Conservation (phyloP, 2,888 invertebrate genomes). For the Drosophila paracracens region DNA sequence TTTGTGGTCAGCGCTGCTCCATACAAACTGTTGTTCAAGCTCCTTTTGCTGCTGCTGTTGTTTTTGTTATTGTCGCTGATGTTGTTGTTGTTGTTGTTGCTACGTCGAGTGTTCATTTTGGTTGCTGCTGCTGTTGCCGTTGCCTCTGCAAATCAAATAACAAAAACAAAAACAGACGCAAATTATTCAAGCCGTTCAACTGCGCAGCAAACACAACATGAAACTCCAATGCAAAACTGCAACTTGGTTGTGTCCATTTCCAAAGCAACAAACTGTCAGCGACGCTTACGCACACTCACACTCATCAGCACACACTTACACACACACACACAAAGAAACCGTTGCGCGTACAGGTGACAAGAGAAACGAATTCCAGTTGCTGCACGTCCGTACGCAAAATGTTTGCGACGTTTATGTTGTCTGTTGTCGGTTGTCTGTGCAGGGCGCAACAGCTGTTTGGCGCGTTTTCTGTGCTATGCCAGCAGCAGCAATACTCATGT, state of each 20-base stretch:
- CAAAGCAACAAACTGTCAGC: slow-evolving; percentile 46
- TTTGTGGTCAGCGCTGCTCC: slow-evolving; percentile 46
- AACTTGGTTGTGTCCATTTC: slow-evolving; percentile 47
- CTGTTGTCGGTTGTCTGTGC: slow-evolving; percentile 27
- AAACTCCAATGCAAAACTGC: slow-evolving; percentile 34
- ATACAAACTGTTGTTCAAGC: slow-evolving; percentile 20
- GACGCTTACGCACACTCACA: slow-evolving; percentile 32
- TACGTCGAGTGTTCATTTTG: slow-evolving; percentile 17
- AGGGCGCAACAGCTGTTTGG: slow-evolving; percentile 68
- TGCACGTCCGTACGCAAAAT: slow-evolving; percentile 18
- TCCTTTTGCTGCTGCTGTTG: slow-evolving; percentile 23
- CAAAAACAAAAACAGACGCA: slow-evolving; percentile 14
- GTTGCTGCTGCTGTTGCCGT: slow-evolving; percentile 11
- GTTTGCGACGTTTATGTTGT: slow-evolving; percentile 44
- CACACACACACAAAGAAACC: slow-evolving; percentile 35
- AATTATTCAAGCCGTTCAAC: slow-evolving; percentile 44
- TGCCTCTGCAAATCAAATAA: slow-evolving; percentile 12
- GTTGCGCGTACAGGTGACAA: slow-evolving; percentile 45
- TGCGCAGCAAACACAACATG: slow-evolving; percentile 47
- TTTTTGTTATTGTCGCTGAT: slow-evolving; percentile 1
- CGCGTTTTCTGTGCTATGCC: slow-evolving; percentile 47
- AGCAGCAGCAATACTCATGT: slow-evolving; percentile 67
- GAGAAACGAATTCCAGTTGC: slow-evolving; percentile 34
- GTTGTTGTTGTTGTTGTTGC: slow-evolving; percentile 7
- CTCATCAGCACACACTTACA: not conserved